Conservation (phyloP, 2,888 invertebrate species). For the Drosophila aldrichi region DNA sequence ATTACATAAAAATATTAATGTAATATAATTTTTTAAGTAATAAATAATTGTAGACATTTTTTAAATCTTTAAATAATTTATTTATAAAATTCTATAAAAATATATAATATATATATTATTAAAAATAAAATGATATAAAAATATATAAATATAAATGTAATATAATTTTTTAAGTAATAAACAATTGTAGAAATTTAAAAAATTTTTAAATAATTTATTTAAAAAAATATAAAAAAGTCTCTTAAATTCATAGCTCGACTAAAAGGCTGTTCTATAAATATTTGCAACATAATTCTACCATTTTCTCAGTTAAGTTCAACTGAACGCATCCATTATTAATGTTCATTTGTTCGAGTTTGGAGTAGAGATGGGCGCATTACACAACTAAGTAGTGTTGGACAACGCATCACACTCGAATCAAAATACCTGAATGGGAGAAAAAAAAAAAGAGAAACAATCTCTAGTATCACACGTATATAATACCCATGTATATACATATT, state of each 20-base stretch:
- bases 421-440: neutral
- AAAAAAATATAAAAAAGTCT: neutral
- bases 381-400: neutral
- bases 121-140: no score
- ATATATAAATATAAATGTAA: no score
- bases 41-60: no score
- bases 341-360: neutral
- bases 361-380: neutral
- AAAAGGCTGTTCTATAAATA: neutral
- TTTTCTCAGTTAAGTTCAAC: neutral
- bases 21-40: no score
- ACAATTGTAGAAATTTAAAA: no score
- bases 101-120: no score
- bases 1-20: no score
- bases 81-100: no score
- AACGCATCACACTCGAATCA: neutral
- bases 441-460: neutral
- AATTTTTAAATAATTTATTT: no score
- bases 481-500: neutral
- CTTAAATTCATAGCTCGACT: neutral
- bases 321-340: neutral
- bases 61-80: no score
- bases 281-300: neutral
- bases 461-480: conserved; percentile 2
- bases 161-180: no score